A percentile compares a stretch with the other conserved stretches of the same genome.
These are phyloP conservation scores for Prorops nasuta DNA, from an alignment of 1,140 invertebrate species.

Conservation along the genomic window DNA sequence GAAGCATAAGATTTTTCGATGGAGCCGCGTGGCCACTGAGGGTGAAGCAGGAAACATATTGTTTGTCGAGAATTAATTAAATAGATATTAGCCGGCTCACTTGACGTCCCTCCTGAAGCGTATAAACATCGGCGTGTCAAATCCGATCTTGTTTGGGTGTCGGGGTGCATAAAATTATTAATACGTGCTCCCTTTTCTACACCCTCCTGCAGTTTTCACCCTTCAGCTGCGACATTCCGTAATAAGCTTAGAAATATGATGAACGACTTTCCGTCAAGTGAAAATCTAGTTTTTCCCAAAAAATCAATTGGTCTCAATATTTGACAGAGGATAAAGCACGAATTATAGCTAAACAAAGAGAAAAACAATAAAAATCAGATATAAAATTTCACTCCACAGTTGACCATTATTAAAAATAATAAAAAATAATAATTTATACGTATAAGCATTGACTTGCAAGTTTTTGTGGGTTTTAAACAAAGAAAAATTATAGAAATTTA, in stretches of 20 bases:
- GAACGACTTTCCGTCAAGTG: too few relatives aligned
- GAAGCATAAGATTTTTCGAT: neutral
- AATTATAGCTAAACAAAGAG: too few relatives aligned
- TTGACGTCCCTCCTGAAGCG: conserved; percentile 30
- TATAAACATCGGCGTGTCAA: conserved; percentile 28
- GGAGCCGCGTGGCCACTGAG: neutral
- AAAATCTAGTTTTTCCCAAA: too few relatives aligned
- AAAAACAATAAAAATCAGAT: too few relatives aligned
- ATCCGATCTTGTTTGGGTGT: conserved; percentile 8
- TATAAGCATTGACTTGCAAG: too few relatives aligned
- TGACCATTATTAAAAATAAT: too few relatives aligned
- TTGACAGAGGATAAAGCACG: too few relatives aligned
- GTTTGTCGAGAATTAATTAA: conserved; percentile 45
- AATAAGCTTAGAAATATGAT: too few relatives aligned
- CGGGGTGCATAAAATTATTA: conserved; percentile 53
- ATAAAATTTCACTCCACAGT: too few relatives aligned
- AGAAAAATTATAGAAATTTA: neutral
- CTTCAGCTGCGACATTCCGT: too few relatives aligned
- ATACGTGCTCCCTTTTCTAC: conserved; percentile 24
- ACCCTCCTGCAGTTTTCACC: neutral
- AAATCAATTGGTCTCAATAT: too few relatives aligned
- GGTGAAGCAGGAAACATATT: neutral
- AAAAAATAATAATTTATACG: too few relatives aligned
- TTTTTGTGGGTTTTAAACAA: neutral
- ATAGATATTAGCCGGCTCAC: conserved; percentile 50